Base-by-base conservation (phyloP, 1,140 invertebrate genomes). In the Psilanteris sp. region DNA sequence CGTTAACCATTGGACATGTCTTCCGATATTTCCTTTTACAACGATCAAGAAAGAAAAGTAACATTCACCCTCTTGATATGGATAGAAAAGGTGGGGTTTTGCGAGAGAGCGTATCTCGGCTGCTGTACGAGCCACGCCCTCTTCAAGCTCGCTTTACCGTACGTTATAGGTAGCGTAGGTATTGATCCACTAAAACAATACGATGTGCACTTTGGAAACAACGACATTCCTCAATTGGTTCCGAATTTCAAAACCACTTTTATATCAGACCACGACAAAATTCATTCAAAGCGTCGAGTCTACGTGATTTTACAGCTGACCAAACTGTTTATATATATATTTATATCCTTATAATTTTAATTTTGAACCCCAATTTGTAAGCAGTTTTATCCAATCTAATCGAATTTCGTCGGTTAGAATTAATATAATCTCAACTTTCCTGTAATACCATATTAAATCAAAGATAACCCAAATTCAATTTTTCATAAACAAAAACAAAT, bases 101-200 rank as follows among this genome's bases (percentile, higher is more conserved):
- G 79, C 67, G 79, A 70, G 80, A 79, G 78, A 77, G 74, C 80
- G 81, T 82, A 83, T 88, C 85, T 87, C 83, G 82, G 83, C 75
- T 78, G 78, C 79, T 86, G 82, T 81, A 82, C 81, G 83, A 79
- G 81, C 87, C 87, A 88, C 87, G 87, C 87, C 87, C 87, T 85
- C 85, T 81, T 79, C 71, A 82, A 83, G 83, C 82, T 85, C 79
- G 77, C 59, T 78, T 82, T 76, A 77, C 80, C 79, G 81, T 83
- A 83, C 83, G 83, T 85, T 86, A 82, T 84, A 85, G 83, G 83
- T 81, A 80, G 83, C 79, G 79, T 82, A 79, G 84, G 84, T 88
- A 88, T 88, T 87, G 87, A 88, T 88, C 86, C 86, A 67, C 10
- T 72, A 66, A 80, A 83, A 85, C 83, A 85, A 86, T 87, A 84